These are phyloP conservation scores for Emydura subglobosa DNA, from an alignment of 2,113 vertebrate genomes.

Conservation along the genomic window DNA sequence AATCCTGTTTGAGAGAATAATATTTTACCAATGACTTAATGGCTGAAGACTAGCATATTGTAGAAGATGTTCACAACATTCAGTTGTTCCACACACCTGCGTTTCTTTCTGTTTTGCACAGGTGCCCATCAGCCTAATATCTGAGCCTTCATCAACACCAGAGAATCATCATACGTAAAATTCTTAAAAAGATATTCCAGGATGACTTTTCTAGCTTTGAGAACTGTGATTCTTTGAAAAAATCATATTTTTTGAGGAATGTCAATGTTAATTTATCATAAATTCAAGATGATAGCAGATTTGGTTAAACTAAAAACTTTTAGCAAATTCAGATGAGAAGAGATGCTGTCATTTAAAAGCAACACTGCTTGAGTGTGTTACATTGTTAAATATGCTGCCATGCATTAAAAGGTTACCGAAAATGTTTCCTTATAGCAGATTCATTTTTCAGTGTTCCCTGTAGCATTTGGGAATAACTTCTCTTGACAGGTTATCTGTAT, in stretches of 20 bases:
- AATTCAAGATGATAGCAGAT: not conserved
- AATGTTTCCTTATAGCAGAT: conserved; percentile 8
- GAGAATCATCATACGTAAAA: not conserved
- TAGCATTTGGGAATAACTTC: conserved; percentile 8
- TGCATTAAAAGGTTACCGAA: not conserved
- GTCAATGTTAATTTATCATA: not conserved
- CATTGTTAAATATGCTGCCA: not conserved
- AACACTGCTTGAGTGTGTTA: not conserved
- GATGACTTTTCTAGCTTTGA: not conserved
- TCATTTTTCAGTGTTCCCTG: not conserved
- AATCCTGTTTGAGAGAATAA: not conserved
- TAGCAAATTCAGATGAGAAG: not conserved
- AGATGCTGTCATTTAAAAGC: conserved; percentile 28
- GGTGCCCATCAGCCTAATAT: not conserved
- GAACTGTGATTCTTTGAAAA: not conserved
- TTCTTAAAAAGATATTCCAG: not conserved
- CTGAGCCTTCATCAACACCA: not conserved
- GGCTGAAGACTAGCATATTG: not conserved
- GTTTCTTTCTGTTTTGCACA: not conserved
- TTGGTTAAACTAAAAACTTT: not conserved
- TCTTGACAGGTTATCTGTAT: not conserved
- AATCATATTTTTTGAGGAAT: not conserved
- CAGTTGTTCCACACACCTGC: not conserved
- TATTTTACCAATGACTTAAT: not conserved
- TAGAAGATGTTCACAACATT: not conserved